These are phyloP conservation scores for Drosophila neocordata DNA, from an alignment of 1,140 invertebrate species.

Conservation along the genomic window DNA sequence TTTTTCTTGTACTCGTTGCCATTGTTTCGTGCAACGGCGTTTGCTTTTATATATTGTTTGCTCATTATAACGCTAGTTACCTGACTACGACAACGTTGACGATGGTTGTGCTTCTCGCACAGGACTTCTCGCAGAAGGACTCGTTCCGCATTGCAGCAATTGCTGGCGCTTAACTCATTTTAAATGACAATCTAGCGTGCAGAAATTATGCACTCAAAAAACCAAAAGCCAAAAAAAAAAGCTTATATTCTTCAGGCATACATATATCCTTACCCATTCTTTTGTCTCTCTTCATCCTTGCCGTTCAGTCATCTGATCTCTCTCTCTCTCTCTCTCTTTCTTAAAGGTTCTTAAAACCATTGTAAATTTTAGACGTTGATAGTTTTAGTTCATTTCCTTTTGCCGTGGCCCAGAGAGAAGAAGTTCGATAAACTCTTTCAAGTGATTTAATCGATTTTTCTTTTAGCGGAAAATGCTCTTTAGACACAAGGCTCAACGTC, in stretches of 20 bases:
- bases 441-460: slow-evolving; percentile 16
- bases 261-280: background rate
- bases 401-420: background rate
- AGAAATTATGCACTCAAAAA: slow-evolving; percentile 64
- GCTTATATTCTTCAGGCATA: background rate
- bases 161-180: slow-evolving; percentile 74
- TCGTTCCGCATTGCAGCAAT: slow-evolving; percentile 72
- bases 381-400: slow-evolving; percentile 11
- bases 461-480: slow-evolving; percentile 62
- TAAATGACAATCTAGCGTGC: slow-evolving; percentile 82
- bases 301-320: background rate
- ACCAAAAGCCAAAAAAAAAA: background rate
- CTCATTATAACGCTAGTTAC: slow-evolving; percentile 71
- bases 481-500: slow-evolving; percentile 54
- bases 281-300: background rate
- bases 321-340: background rate
- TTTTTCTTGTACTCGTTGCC: slow-evolving; percentile 43
- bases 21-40: slow-evolving; percentile 70
- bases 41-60: slow-evolving; percentile 79
- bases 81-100: slow-evolving; percentile 38
- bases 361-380: background rate
- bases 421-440: slow-evolving; percentile 22
- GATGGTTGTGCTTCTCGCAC: slow-evolving; percentile 6
- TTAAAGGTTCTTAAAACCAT: background rate
- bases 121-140: slow-evolving; percentile 22